phyloP scores from a whole-genome alignment of 2,888 invertebrate species.

The Caenorhabditis auriculariae region DNA sequence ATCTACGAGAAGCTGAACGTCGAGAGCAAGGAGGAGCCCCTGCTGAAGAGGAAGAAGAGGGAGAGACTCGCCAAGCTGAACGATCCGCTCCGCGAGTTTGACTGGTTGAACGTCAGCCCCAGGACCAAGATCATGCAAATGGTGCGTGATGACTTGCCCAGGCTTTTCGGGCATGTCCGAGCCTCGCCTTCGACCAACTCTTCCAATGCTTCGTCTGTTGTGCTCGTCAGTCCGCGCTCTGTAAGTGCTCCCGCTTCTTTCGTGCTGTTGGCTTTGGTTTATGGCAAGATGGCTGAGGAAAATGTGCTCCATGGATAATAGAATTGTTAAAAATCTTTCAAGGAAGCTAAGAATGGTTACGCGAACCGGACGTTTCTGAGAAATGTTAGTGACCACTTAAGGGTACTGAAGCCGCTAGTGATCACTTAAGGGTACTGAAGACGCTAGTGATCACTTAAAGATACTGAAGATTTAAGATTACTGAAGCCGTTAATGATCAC shows the following conservation, averaged over 20 bases:
- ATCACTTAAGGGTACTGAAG: no score
- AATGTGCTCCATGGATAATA: no score
- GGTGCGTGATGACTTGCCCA: conserved; percentile 46
- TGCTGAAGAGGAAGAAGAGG: conserved; percentile 52
- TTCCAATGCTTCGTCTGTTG: conserved; percentile 26
- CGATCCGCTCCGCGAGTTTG: conserved; percentile 51
- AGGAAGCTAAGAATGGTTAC: no score
- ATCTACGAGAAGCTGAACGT: conserved; percentile 8
- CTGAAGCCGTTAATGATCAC: no score
- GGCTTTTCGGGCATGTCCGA: conserved; percentile 44
- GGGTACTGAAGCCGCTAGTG: no score
- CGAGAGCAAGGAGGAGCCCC: conserved; percentile 33
- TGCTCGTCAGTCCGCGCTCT: conserved; percentile 53
- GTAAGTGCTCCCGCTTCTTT: conserved; percentile 35
- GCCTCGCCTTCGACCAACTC: neutral
- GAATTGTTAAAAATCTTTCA: no score
- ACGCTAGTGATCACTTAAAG: no score
- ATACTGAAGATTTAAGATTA: no score
- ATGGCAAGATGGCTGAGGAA: no score
- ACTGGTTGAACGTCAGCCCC: conserved; percentile 61
- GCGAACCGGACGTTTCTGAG: no score
- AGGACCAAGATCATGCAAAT: conserved; percentile 29
- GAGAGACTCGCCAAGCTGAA: conserved; percentile 43
- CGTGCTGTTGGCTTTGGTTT: no score
- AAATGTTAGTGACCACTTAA: no score